Conservation (phyloP, 2,797 vertebrate species). For the Masticophis lateralis region DNA sequence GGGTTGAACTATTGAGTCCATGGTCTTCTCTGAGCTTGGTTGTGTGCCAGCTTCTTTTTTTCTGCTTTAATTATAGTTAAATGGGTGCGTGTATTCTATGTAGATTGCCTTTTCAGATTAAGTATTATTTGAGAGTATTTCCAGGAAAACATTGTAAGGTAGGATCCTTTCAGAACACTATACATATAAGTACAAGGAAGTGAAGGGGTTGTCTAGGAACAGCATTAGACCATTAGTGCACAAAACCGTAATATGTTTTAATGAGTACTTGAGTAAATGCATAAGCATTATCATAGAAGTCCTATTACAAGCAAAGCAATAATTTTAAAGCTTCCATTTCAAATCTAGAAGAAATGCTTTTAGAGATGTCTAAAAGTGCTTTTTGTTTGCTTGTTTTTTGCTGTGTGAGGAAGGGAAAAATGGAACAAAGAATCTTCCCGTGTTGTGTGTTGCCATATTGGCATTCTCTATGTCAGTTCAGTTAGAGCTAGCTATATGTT, state of each 20-base stretch:
- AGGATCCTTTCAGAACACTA: background rate
- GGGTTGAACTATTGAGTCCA: background rate
- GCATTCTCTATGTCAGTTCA: background rate
- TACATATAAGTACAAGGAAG: slow-evolving; percentile 18
- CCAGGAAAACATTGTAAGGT: background rate
- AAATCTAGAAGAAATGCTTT: slow-evolving; percentile 7
- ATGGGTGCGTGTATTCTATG: background rate
- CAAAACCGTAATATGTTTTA: slow-evolving; percentile 21
- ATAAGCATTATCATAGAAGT: slow-evolving; percentile 6
- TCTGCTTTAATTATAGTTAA: background rate
- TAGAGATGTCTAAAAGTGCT: background rate
- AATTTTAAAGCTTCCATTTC: slow-evolving; percentile 20
- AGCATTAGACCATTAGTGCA: slow-evolving; percentile 25
- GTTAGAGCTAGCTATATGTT: background rate
- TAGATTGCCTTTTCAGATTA: slow-evolving; percentile 5
- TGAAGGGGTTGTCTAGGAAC: slow-evolving; percentile 14
- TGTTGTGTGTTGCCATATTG: background rate
- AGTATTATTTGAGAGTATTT: slow-evolving; percentile 1
- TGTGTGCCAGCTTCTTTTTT: background rate
- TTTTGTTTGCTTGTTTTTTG: background rate
- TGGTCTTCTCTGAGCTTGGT: background rate
- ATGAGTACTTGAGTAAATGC: slow-evolving; percentile 20
- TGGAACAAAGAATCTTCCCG: background rate
- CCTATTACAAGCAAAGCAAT: slow-evolving; percentile 10
- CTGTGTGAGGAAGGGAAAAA: background rate